phyloP scores from a whole-genome alignment of 2,113 vertebrate genomes.

The Hyla sarda region DNA sequence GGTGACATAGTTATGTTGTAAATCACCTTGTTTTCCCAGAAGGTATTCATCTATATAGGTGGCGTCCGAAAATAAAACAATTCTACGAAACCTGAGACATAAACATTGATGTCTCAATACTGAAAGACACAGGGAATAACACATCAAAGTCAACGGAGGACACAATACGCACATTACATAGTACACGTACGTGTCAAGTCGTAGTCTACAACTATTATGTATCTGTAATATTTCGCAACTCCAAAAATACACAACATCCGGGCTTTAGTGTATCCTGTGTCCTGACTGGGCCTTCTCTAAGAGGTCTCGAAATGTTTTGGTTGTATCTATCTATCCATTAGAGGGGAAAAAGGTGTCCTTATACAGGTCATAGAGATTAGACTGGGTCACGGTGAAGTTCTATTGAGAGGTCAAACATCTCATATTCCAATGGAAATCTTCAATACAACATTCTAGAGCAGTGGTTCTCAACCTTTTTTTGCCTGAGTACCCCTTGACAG shows the following conservation, averaged over 20 bases:
- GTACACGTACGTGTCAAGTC: background rate
- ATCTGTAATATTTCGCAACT: background rate
- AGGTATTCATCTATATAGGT: background rate
- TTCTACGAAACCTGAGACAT: background rate
- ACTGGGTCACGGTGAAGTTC: too few species aligned
- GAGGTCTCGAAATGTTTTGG: background rate
- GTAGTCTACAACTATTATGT: background rate
- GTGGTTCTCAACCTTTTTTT: too few species aligned
- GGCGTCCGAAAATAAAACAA: background rate
- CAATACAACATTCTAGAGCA: too few species aligned
- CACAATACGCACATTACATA: background rate
- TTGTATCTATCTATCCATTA: background rate
- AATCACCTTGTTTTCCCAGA: background rate
- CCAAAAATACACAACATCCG: background rate
- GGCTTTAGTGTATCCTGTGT: background rate
- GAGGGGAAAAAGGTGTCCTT: too few species aligned
- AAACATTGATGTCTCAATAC: background rate
- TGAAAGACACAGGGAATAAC: background rate
- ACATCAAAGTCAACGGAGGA: background rate
- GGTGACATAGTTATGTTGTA: background rate
- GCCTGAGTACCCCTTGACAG: too few species aligned
- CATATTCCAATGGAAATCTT: too few species aligned
- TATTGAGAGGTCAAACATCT: too few species aligned
- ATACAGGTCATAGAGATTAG: too few species aligned
- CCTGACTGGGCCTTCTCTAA: background rate